Percentiles rank a stretch among this genome's conserved stretches.
Evolutionary conservation across 2,888 invertebrate species (phyloP).

Genomic region (Ditylenchus weischeri): DNA sequence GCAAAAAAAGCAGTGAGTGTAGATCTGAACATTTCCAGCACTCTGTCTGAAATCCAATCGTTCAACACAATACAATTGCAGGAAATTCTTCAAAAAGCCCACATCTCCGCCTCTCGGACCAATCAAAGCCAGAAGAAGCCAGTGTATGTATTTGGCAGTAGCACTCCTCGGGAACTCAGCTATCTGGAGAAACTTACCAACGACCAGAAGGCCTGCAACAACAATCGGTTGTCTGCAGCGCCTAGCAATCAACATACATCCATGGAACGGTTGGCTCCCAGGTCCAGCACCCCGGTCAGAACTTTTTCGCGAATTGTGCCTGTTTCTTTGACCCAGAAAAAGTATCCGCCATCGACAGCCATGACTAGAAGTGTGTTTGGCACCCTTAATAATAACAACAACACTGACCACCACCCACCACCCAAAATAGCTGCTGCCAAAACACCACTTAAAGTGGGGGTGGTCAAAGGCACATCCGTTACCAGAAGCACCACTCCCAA

Average conservation of each 20-base stretch:
- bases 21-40: too few species aligned
- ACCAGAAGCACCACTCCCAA: conserved; percentile 2
- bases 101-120: conserved; percentile 48
- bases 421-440: conserved; percentile 2
- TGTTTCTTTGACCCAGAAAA: not conserved
- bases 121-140: conserved; percentile 33
- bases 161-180: conserved; percentile 51
- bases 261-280: not conserved
- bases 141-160: conserved; percentile 54
- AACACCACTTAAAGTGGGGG: not conserved
- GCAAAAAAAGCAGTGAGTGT: conserved; percentile 28
- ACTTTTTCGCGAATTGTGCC: conserved; percentile 17
- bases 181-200: conserved; percentile 41
- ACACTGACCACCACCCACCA: not conserved
- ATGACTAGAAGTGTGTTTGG: conserved; percentile 27
- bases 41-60: too few species aligned
- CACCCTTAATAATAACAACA: conserved; percentile 4
- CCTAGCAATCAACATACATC: conserved; percentile 8
- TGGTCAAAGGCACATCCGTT: too few species aligned
- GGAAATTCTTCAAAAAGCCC: conserved; percentile 46
- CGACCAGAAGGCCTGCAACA: conserved; percentile 24
- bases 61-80: conserved; percentile 7
- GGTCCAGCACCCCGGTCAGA: conserved; percentile 5
- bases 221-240: conserved; percentile 10
- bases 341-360: not conserved